Base-by-base conservation (phyloP, 2,888 invertebrate species). In the Rhagium mordax region DNA sequence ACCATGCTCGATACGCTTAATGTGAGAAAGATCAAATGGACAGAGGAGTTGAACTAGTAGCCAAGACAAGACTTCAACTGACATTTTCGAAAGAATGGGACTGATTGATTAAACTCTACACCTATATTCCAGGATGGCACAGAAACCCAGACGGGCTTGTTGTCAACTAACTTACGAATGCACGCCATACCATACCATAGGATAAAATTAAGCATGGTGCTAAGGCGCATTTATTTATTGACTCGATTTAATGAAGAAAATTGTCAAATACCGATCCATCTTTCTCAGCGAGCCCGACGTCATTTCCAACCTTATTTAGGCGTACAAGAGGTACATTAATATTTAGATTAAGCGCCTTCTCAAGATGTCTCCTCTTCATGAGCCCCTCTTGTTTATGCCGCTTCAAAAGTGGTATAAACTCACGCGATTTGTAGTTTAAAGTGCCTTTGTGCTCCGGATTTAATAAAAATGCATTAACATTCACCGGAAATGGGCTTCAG, bases 281-380 rank as follows among this genome's bases (percentile, higher is more conserved):
- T n/a, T 41, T 2, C 5, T 10, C 41, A 41, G 41, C 41, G 4
- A 41, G 41, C 41, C 10, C 4, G 10, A 13, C 1, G n/a, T n/a
- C 5, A n/a, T 41, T n/a, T 2, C 13, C 41, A 41, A n/a, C 47
- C n/a, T n/a, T 33, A 13, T 61, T 20, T 21, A 7, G 4, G 61
- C 48, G 13, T 48, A 13, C 41, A 18, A 61, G 47, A 41, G 18
- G 47, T 5, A 41, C 47, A 61, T 61, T 33, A 61, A 61, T 61
- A 61, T 29, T 61, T 48, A 61, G n/a, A 61, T 61, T 61, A 47
- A 6, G 47, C 21, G 47, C 61, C n/a, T 61, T 48, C 61, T 61
- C 61, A 47, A 61, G 47, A 61, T 61, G 47, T 51, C 61, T 41
- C 47, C 47, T 61, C 21, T 47, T 61, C 61, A 61, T 61, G 48